These are phyloP conservation scores for Colossoma macropomum DNA, from an alignment of 2,113 vertebrate species.

Conservation along the genomic window DNA sequence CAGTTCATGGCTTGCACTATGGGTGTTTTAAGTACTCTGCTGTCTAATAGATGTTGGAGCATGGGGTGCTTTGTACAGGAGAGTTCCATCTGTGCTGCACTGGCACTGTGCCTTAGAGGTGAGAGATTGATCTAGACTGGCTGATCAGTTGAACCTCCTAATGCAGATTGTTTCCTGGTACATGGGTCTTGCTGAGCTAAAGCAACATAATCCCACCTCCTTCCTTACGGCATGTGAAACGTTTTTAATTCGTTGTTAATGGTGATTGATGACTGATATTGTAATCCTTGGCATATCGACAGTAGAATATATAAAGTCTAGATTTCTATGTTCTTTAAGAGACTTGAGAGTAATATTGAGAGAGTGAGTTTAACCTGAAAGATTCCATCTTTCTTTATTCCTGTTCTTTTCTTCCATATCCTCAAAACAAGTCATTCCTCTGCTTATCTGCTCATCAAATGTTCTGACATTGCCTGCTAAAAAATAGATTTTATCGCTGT, in stretches of 20 bases:
- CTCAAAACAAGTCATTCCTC: neutral
- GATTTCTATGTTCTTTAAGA: no score
- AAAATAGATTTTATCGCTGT: no score
- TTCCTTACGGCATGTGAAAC: neutral
- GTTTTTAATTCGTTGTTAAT: neutral
- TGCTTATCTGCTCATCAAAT: no score
- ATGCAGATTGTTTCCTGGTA: constrained; percentile 68
- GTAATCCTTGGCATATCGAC: no score
- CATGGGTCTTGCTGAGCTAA: constrained; percentile 52
- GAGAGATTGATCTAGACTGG: constrained; percentile 68
- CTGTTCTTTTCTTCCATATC: neutral
- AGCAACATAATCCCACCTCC: constrained; percentile 53
- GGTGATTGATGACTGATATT: neutral
- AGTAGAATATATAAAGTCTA: no score
- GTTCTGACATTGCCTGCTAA: no score
- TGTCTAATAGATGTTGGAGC: constrained; percentile 30
- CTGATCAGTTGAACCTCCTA: constrained; percentile 67
- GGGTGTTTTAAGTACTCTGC: neutral
- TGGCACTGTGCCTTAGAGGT: constrained; percentile 55
- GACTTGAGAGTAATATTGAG: no score
- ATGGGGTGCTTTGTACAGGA: constrained; percentile 4
- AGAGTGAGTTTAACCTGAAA: no score
- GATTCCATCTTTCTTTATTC: no score
- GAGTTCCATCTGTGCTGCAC: constrained; percentile 54
- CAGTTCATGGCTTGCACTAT: neutral